These are phyloP conservation scores for Drosophila villosipedis DNA, from an alignment of 2,888 invertebrate genomes.

Conservation along the genomic window DNA sequence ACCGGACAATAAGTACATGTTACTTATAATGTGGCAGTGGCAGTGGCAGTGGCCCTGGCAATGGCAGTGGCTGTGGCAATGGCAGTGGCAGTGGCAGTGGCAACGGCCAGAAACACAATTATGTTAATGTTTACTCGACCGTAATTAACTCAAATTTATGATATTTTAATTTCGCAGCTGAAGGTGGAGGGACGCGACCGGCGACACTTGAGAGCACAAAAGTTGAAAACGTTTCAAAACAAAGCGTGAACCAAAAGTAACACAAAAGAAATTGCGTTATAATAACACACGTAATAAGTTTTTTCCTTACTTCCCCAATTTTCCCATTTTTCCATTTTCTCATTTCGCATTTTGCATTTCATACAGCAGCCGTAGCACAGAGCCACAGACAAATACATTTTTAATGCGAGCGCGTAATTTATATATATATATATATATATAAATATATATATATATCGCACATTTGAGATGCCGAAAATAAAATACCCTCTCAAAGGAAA, in stretches of 20 bases:
- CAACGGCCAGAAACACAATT: constrained; percentile 66
- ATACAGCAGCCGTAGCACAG: constrained; percentile 37
- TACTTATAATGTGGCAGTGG: constrained; percentile 59
- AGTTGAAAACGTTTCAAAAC: constrained; percentile 54
- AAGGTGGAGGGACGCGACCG: constrained; percentile 10
- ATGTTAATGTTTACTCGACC: constrained; percentile 80
- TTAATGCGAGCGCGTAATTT: constrained; percentile 61
- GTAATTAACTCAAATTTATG: constrained; percentile 81
- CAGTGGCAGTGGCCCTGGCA: constrained; percentile 29
- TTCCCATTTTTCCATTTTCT: constrained; percentile 26
- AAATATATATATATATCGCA: not conserved
- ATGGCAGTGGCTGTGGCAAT: constrained; percentile 46
- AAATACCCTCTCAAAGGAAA: not conserved
- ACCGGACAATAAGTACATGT: constrained; percentile 63
- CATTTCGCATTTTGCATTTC: constrained; percentile 46
- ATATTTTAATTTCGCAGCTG: constrained; percentile 77
- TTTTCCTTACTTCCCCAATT: constrained; percentile 9
- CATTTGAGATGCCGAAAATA: not conserved
- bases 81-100: constrained; percentile 28
- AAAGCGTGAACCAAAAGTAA: constrained; percentile 33
- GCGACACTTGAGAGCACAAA: constrained; percentile 60
- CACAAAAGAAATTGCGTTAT: constrained; percentile 73
- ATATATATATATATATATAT: constrained; percentile 1
- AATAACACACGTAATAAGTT: constrained; percentile 74
- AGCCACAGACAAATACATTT: constrained; percentile 72